These are phyloP conservation scores for Panagrolaimus sp. DNA, from an alignment of 1,140 invertebrate genomes.

Conservation along the genomic window DNA sequence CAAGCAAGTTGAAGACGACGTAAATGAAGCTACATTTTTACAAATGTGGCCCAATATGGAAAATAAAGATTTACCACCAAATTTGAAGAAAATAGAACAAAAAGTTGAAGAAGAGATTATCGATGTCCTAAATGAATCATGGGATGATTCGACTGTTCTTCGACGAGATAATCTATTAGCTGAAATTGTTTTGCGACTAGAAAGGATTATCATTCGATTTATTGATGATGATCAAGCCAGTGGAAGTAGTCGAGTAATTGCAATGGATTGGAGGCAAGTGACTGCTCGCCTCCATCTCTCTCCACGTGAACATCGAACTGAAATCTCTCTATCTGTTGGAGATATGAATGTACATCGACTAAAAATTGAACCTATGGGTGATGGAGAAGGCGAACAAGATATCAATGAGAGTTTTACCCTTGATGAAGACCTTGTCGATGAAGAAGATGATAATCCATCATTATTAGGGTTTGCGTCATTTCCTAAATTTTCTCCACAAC, in stretches of 20 bases:
- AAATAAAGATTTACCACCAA: slow-evolving; percentile 31
- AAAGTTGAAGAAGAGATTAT: slow-evolving; percentile 64
- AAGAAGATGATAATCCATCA: slow-evolving; percentile 19
- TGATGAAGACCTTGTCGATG: neutral
- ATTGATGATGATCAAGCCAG: slow-evolving; percentile 31
- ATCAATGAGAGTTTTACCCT: neutral
- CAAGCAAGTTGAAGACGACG: slow-evolving; percentile 15
- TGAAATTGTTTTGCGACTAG: slow-evolving; percentile 79
- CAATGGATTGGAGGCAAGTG: slow-evolving; percentile 41
- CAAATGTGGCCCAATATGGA: slow-evolving; percentile 27
- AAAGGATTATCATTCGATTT: slow-evolving; percentile 69
- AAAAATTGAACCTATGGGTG: slow-evolving; percentile 7
- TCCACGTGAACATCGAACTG: slow-evolving; percentile 47
- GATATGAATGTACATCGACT: slow-evolving; percentile 71
- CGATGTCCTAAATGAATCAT: slow-evolving; percentile 69
- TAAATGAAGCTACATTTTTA: slow-evolving; percentile 29
- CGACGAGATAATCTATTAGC: slow-evolving; percentile 83
- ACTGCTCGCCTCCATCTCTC: slow-evolving; percentile 40
- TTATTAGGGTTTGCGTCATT: slow-evolving; percentile 22
- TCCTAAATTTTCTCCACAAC: slow-evolving; percentile 6
- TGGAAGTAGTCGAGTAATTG: slow-evolving; percentile 31
- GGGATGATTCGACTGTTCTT: slow-evolving; percentile 79
- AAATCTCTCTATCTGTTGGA: slow-evolving; percentile 63
- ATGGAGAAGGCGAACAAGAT: neutral
- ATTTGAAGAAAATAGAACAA: slow-evolving; percentile 36